phyloP scores from a whole-genome alignment of 2,113 vertebrate species.

The Lepisosteus oculatus region DNA sequence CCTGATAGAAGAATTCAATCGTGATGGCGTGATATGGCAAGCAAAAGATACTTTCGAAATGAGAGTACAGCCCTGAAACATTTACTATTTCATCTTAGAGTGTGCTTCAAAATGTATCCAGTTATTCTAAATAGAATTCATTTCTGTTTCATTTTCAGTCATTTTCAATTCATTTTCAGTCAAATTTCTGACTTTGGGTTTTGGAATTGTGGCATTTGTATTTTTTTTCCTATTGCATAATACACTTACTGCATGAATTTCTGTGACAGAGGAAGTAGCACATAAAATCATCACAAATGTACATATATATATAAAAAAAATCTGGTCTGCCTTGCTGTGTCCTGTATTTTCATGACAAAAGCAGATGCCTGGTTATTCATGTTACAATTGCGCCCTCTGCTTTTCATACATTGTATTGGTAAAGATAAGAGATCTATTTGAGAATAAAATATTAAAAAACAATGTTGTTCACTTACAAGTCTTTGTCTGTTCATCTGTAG shows the following conservation, averaged over 20 bases:
- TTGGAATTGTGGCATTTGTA: neutral
- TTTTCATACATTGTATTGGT: conserved; percentile 4
- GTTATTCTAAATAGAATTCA: neutral
- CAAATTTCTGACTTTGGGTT: neutral
- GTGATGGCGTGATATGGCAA: too few species aligned
- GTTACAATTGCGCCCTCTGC: neutral
- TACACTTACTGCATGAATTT: conserved; percentile 1
- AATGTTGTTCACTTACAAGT: neutral
- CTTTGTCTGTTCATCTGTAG: neutral
- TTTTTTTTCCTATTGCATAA: neutral
- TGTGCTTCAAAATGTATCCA: neutral
- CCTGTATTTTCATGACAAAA: neutral
- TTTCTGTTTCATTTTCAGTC: too few species aligned
- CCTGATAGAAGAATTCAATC: too few species aligned
- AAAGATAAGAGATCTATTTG: neutral
- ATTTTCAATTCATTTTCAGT: too few species aligned
- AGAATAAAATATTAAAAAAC: neutral
- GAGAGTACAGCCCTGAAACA: neutral
- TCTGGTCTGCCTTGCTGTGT: neutral
- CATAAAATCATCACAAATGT: neutral
- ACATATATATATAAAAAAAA: neutral
- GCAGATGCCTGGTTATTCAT: neutral
- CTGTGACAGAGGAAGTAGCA: neutral
- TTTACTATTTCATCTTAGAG: neutral
- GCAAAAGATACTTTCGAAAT: neutral